A percentile compares a stretch with the other conserved stretches of the same genome.
phyloP scores from a whole-genome alignment of 2,797 vertebrate genomes.

The Orientallactaga sibirica region DNA sequence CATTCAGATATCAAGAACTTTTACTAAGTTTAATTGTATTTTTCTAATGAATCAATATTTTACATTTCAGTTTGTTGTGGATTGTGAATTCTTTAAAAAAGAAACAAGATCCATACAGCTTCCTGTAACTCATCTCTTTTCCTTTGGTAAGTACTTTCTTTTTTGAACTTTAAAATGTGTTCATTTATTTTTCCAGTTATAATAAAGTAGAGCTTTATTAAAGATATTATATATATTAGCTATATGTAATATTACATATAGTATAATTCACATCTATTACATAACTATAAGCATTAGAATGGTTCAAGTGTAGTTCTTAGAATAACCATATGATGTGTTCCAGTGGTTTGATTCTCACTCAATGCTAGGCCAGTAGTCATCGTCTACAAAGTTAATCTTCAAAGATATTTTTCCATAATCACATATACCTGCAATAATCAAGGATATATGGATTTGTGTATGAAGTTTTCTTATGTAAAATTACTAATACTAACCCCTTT shows the following conservation, averaged over 20 bases:
- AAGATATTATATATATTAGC: too few relatives aligned
- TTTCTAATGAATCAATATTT: conserved; percentile 60
- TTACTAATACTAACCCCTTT: not conserved
- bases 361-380: not conserved
- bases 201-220: conserved; percentile 8
- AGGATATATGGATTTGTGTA: not conserved
- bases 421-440: not conserved
- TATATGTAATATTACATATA: too few relatives aligned
- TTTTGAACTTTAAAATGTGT: conserved; percentile 49
- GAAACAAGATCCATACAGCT: conserved; percentile 90
- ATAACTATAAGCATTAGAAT: too few relatives aligned
- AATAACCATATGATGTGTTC: not conserved
- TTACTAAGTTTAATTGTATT: conserved; percentile 34
- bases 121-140: conserved; percentile 93
- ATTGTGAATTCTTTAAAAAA: conserved; percentile 96
- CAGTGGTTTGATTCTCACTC: not conserved
- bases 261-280: too few relatives aligned
- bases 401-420: conserved; percentile 17
- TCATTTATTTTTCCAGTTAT: not conserved
- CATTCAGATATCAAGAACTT: conserved; percentile 22
- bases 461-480: not conserved
- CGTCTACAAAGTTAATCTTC: conserved; percentile 27
- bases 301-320: not conserved
- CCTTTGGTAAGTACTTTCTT: conserved; percentile 92
- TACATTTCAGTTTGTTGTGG: conserved; percentile 92